Percentiles rank a stretch among this genome's conserved stretches.
Conservation (phyloP, 2,797 vertebrate genomes). For the Tympanoctomys barrerae region DNA sequence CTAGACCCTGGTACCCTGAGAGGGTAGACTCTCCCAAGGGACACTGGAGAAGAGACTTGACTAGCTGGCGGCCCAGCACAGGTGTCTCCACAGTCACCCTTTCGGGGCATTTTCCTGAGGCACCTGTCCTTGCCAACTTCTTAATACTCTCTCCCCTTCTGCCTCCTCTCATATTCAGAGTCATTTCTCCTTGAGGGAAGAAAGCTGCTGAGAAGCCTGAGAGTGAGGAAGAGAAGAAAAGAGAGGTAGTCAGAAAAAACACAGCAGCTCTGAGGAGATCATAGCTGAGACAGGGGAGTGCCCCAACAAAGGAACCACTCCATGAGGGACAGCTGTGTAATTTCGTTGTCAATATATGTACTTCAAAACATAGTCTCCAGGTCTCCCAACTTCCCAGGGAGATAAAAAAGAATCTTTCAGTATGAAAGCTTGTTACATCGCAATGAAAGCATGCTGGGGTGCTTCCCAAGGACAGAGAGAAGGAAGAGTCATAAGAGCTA, state of each 20-base stretch:
- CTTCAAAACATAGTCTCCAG: conserved; percentile 77
- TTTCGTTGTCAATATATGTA: conserved; percentile 77
- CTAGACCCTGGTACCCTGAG: background rate
- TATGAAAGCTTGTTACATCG: conserved; percentile 68
- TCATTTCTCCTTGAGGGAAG: background rate
- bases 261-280: conserved; percentile 39
- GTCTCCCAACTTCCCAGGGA: conserved; percentile 74
- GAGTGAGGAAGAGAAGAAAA: background rate
- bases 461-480: conserved; percentile 64
- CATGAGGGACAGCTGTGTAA: conserved; percentile 63
- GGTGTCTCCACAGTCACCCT: background rate
- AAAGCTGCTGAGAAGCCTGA: conserved; percentile 15
- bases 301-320: conserved; percentile 50
- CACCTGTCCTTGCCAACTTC: background rate
- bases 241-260: background rate
- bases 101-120: background rate
- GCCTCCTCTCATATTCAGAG: background rate
- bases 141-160: background rate
- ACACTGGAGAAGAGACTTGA: background rate
- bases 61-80: background rate
- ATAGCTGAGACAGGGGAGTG: background rate
- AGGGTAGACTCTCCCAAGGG: background rate
- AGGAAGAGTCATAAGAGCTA: background rate
- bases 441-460: conserved; percentile 26
- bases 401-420: conserved; percentile 77